These are phyloP conservation scores for Myiopsitta monachus DNA, from an alignment of 2,113 vertebrate genomes.

Conservation along the genomic window DNA sequence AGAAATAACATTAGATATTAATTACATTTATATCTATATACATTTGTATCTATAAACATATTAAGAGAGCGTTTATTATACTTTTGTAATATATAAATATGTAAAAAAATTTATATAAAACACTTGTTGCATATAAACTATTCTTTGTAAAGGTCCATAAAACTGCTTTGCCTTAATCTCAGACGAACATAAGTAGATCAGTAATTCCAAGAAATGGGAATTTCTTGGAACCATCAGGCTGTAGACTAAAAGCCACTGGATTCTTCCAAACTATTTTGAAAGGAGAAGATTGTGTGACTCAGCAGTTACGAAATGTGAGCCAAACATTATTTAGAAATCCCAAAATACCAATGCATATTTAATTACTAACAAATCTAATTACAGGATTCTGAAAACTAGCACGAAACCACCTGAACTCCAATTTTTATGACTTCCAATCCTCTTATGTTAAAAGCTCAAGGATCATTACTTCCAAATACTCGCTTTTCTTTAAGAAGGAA, in stretches of 20 bases:
- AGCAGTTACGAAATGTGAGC: background rate
- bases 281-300: conserved; percentile 20
- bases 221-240: background rate
- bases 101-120: background rate
- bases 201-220: background rate
- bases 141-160: background rate
- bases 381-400: background rate
- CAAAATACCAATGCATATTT: background rate
- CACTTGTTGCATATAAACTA: background rate
- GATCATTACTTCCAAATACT: conserved; percentile 55
- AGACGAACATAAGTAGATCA: background rate
- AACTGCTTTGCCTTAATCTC: background rate
- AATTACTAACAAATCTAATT: conserved; percentile 33
- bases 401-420: conserved; percentile 30
- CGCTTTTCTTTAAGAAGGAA: conserved; percentile 49
- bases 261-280: background rate
- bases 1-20: background rate
- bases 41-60: background rate
- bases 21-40: background rate
- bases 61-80: background rate
- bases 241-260: background rate
- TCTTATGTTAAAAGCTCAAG: conserved; percentile 20
- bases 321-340: background rate
- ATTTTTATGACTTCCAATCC: conserved; percentile 54
- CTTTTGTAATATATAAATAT: background rate